Conservation (phyloP, 2,113 vertebrate genomes). For the Calypte anna region DNA sequence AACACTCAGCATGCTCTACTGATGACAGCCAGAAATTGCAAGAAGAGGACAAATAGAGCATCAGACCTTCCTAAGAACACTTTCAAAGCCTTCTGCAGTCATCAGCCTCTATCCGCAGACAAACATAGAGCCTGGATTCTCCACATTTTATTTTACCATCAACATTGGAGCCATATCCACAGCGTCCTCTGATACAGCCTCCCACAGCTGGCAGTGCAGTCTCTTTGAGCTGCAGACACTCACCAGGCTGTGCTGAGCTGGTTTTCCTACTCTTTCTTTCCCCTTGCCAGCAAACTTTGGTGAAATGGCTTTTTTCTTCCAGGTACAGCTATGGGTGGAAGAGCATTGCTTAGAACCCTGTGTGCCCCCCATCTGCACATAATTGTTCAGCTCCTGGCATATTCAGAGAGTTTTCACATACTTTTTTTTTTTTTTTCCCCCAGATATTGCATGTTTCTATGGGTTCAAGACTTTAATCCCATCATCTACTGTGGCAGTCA, state of each 20-base stretch:
- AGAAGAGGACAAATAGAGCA: not conserved
- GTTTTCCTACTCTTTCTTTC: not conserved
- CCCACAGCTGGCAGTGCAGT: not conserved
- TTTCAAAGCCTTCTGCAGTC: not conserved
- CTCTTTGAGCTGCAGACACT: not conserved
- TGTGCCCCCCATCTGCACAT: not conserved
- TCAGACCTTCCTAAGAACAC: not conserved
- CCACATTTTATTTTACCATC: not conserved
- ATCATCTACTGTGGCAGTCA: not conserved
- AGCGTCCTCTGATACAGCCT: not conserved
- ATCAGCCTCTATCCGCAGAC: not conserved
- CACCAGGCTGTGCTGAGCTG: fast-evolving
- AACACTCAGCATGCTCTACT: not conserved
- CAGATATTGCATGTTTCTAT: not conserved
- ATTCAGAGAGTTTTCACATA: not conserved
- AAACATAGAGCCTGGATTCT: not conserved
- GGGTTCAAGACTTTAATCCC: not conserved
- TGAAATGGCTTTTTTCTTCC: not conserved
- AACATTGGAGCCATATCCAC: not conserved
- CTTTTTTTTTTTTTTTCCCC: not conserved
- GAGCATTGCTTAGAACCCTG: not conserved
- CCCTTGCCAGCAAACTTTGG: not conserved
- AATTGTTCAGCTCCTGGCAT: not conserved
- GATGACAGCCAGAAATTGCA: not conserved
- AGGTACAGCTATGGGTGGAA: not conserved